Evolutionary conservation across 2,797 vertebrate species (phyloP).

Genomic region (Spinibarbus caldwelli): DNA sequence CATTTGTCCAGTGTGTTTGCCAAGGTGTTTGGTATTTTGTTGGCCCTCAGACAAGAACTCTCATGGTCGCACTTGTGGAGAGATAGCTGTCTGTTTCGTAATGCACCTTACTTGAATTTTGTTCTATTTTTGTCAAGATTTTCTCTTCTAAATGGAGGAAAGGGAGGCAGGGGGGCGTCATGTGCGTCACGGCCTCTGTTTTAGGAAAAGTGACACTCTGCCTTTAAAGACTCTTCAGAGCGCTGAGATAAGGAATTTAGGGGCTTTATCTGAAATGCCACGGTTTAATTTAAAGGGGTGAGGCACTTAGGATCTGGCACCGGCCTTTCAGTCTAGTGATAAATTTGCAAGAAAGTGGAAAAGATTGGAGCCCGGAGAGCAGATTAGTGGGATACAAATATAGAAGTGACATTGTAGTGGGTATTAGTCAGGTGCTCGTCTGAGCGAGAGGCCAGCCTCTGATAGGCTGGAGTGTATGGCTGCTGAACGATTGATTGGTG

Average conservation of each 20-base stretch:
- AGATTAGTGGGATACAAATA: slow-evolving; percentile 86
- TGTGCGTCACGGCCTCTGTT: slow-evolving; percentile 76
- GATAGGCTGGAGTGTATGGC: slow-evolving; percentile 72
- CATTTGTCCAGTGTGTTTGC: slow-evolving; percentile 23
- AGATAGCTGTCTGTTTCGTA: slow-evolving; percentile 55
- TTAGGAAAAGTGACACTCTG: slow-evolving; percentile 86
- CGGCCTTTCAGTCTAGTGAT: slow-evolving; percentile 89
- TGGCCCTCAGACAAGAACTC: slow-evolving; percentile 42
- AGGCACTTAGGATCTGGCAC: slow-evolving; percentile 90
- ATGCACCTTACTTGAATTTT: slow-evolving; percentile 68
- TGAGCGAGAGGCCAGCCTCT: slow-evolving; percentile 78
- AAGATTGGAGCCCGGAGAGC: slow-evolving; percentile 77
- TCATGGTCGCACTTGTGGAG: slow-evolving; percentile 57
- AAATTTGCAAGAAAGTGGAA: slow-evolving; percentile 89
- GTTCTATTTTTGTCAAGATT: slow-evolving; percentile 75
- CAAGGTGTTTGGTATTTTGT: slow-evolving; percentile 13
- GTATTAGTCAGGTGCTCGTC: slow-evolving; percentile 82
- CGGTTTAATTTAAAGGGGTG: slow-evolving; percentile 98
- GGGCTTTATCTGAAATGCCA: slow-evolving; percentile 99
- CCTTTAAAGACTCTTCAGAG: slow-evolving; percentile 91
- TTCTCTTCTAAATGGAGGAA: slow-evolving; percentile 74
- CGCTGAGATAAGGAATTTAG: slow-evolving; percentile 98
- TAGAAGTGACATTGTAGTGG: slow-evolving; percentile 83
- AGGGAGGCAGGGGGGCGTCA: slow-evolving; percentile 53
- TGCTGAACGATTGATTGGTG: slow-evolving; percentile 65